These are phyloP conservation scores for Thumatha senex DNA, from an alignment of 2,888 invertebrate genomes.

Conservation along the genomic window DNA sequence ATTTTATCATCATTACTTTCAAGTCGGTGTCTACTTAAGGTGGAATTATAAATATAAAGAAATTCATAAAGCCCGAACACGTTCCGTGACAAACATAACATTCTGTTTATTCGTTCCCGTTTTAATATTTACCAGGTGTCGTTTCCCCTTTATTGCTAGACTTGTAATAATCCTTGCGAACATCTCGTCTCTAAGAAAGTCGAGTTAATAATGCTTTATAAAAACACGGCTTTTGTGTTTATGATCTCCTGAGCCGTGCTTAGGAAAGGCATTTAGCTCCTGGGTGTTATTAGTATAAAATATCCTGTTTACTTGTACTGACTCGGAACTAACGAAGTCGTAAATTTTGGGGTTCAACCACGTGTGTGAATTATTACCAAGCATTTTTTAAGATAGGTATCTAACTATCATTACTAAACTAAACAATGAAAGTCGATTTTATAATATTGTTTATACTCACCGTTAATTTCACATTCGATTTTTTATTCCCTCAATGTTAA, in stretches of 20 bases:
- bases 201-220: constrained; percentile 58
- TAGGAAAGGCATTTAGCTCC: constrained; percentile 33
- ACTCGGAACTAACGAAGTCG: constrained; percentile 18
- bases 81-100: constrained; percentile 58
- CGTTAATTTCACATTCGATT: no score
- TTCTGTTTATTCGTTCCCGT: constrained; percentile 63
- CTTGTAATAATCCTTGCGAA: constrained; percentile 69
- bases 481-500: no score
- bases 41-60: constrained; percentile 30
- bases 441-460: no score
- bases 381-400: no score
- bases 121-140: constrained; percentile 79
- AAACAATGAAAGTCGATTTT: no score
- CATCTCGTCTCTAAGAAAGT: constrained; percentile 38
- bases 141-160: constrained; percentile 70
- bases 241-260: constrained; percentile 45
- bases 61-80: constrained; percentile 56
- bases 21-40: constrained; percentile 14
- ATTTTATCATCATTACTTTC: constrained; percentile 1
- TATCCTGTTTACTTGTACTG: constrained; percentile 33
- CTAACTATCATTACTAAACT: no score
- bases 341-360: constrained; percentile 11
- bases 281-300: constrained; percentile 36
- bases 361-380: not conserved
- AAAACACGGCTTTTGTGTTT: constrained; percentile 57